Percentiles rank a stretch among this genome's conserved stretches.
Evolutionary conservation across 2,888 invertebrate species (phyloP).

Genomic region (Prenolepis imparis): DNA sequence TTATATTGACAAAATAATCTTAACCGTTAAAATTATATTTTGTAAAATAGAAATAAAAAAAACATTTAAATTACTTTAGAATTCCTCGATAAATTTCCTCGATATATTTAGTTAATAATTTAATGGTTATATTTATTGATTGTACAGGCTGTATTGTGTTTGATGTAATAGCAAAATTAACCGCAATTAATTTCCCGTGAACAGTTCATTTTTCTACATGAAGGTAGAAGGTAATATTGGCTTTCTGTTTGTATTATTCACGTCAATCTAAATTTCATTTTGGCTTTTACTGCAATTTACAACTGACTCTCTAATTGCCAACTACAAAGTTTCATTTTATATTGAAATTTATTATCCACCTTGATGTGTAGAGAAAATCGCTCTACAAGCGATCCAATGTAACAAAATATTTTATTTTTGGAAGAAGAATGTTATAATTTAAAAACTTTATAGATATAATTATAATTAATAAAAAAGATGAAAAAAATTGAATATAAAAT

Average conservation of each 20-base stretch:
- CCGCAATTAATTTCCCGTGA: conserved; percentile 43
- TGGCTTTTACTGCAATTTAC: conserved; percentile 3
- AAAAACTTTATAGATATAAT: neutral
- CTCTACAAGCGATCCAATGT: neutral
- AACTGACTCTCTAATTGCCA: conserved; percentile 28
- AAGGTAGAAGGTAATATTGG: conserved; percentile 27
- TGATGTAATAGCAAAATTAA: conserved; percentile 35
- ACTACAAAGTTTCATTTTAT: conserved; percentile 6
- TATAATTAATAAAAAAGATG: neutral
- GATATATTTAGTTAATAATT: conserved; percentile 16
- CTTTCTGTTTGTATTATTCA: conserved; percentile 19
- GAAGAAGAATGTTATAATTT: conserved; percentile 1
- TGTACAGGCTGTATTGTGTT: neutral
- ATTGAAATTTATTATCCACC: conserved; percentile 7
- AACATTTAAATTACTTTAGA: conserved; percentile 2
- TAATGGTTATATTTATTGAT: conserved; percentile 26
- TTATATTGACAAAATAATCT: neutral
- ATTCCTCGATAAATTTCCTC: neutral
- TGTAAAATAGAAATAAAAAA: neutral
- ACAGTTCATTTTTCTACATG: conserved; percentile 26
- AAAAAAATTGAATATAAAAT: neutral
- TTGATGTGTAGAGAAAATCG: neutral
- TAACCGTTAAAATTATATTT: neutral
- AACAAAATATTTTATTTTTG: neutral
- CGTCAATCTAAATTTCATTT: conserved; percentile 23